Conservation (phyloP, 1,140 invertebrate genomes). For the Hormaphis cornu region DNA sequence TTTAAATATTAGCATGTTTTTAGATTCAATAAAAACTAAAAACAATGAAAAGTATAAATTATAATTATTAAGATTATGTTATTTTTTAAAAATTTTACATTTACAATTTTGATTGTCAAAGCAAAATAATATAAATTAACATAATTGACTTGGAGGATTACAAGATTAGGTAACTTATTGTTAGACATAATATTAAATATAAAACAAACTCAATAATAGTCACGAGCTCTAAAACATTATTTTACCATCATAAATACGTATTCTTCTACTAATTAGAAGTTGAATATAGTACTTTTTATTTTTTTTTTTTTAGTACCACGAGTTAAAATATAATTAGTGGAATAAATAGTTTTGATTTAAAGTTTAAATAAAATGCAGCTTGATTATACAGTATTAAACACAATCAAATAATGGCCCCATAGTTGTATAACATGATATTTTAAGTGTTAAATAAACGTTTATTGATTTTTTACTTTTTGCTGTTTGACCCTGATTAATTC, state of each 20-base stretch:
- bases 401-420: not conserved
- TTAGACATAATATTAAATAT: not conserved
- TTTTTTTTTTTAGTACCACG: too few species aligned
- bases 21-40: too few species aligned
- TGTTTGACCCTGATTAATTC: too few species aligned
- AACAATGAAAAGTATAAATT: too few species aligned
- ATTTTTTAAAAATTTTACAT: not conserved
- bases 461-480: too few species aligned
- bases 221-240: too few species aligned
- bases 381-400: not conserved
- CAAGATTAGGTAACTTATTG: constrained; percentile 5
- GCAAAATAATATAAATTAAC: constrained; percentile 5
- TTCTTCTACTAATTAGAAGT: too few species aligned
- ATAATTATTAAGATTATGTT: not conserved
- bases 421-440: not conserved
- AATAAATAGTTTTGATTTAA: not conserved
- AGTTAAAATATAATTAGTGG: too few species aligned
- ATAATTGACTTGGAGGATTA: constrained; percentile 10
- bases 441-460: too few species aligned
- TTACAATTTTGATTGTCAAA: constrained; percentile 8
- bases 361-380: not conserved
- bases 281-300: too few species aligned
- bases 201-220: not conserved
- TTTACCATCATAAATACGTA: too few species aligned
- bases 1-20: too few species aligned